Percentiles rank a stretch among this genome's conserved stretches.
Evolutionary conservation across 2,888 invertebrate genomes (phyloP).

Genomic region (Cerastis rubricosa): DNA sequence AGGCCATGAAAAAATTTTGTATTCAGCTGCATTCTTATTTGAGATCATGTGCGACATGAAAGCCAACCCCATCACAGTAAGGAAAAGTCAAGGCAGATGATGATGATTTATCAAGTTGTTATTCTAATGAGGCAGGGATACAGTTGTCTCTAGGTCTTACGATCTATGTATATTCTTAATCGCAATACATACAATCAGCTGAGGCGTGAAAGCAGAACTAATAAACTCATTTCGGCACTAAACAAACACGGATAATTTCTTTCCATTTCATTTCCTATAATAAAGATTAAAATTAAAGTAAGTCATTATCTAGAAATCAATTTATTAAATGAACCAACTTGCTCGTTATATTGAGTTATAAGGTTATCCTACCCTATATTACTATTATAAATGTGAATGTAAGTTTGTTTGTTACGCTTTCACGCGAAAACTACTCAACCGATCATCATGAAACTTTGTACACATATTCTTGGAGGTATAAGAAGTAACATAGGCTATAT

Average conservation of each 20-base stretch:
- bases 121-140: not conserved
- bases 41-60: not conserved
- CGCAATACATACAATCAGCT: not conserved
- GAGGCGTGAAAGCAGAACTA: not conserved
- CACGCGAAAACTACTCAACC: no score
- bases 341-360: constrained; percentile 2
- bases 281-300: constrained; percentile 2
- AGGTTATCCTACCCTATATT: no score
- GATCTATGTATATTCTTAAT: not conserved
- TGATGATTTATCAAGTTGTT: not conserved
- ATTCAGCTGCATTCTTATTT: not conserved
- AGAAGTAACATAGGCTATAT: no score
- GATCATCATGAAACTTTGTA: no score
- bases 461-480: no score
- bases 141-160: not conserved
- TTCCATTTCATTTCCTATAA: not conserved
- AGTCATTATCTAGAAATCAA: constrained; percentile 17
- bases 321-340: constrained; percentile 7
- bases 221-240: not conserved
- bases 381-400: no score
- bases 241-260: not conserved
- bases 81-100: not conserved
- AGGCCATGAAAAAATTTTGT: no score
- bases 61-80: not conserved
- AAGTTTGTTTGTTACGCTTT: no score